Conservation (phyloP, 1,140 invertebrate genomes). For the Bombus polaris region DNA sequence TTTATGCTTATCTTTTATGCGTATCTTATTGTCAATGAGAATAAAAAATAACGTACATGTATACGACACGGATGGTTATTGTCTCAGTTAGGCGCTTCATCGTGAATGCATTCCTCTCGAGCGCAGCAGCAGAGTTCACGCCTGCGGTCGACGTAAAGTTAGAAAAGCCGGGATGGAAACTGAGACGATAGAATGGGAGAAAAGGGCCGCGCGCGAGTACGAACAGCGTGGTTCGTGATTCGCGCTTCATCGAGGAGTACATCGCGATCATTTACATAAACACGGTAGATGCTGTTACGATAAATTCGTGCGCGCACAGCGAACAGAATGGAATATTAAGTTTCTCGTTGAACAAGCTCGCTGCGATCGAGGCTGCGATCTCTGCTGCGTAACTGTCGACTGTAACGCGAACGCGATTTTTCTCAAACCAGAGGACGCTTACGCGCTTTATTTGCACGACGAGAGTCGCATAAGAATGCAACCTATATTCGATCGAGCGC, state of each 20-base stretch:
- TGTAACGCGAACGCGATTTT: slow-evolving; percentile 10
- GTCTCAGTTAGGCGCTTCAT: too few species aligned
- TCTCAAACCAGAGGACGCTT: background rate
- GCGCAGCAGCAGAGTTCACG: too few species aligned
- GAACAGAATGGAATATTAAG: slow-evolving; percentile 59
- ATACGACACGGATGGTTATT: too few species aligned
- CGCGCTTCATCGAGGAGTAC: slow-evolving; percentile 42
- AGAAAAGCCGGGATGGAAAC: too few species aligned
- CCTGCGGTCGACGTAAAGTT: too few species aligned
- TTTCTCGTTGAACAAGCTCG: slow-evolving; percentile 39
- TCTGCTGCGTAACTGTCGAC: slow-evolving; percentile 15
- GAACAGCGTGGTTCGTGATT: slow-evolving; percentile 8
- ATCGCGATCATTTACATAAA: slow-evolving; percentile 60
- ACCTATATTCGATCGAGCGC: slow-evolving; percentile 32
- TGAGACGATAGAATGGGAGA: too few species aligned
- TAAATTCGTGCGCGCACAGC: slow-evolving; percentile 43
- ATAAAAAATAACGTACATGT: too few species aligned
- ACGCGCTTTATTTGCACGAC: slow-evolving; percentile 20
- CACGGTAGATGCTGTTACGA: slow-evolving; percentile 61
- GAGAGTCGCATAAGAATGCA: slow-evolving; percentile 34
- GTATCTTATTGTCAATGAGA: too few species aligned
- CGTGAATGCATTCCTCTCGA: too few species aligned
- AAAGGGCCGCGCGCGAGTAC: background rate
- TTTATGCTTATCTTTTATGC: too few species aligned
- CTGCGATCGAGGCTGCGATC: slow-evolving; percentile 19